Percentiles rank a stretch among this genome's conserved stretches.
Conservation (phyloP, 2,113 vertebrate species). For the Edolisoma coerulescens region DNA sequence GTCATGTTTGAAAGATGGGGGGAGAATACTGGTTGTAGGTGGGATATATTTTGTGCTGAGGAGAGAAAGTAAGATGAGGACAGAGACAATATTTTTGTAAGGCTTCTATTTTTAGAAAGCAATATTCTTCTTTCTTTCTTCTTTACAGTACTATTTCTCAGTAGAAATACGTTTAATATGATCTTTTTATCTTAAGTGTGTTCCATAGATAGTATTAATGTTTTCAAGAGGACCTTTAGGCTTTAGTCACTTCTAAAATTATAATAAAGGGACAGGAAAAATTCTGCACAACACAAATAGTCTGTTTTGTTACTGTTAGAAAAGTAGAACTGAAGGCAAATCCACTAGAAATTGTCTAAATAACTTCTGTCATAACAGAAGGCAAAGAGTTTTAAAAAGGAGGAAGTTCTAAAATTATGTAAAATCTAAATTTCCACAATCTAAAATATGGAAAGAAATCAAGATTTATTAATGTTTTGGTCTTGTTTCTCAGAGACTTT, state of each 20-base stretch:
- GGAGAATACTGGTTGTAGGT: neutral
- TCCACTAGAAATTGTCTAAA: neutral
- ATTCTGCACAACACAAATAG: neutral
- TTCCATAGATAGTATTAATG: neutral
- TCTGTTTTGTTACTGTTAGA: neutral
- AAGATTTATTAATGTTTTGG: neutral
- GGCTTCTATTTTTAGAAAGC: neutral
- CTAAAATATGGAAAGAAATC: neutral
- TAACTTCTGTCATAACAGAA: neutral
- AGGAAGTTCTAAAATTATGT: neutral
- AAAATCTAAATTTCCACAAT: neutral
- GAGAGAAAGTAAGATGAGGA: neutral
- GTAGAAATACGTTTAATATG: neutral
- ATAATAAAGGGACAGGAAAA: neutral
- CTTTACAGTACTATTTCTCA: neutral
- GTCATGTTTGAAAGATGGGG: neutral
- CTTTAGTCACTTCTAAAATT: neutral
- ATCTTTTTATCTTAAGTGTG: neutral
- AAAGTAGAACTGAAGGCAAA: neutral
- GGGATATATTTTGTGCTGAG: neutral
- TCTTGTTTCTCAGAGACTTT: neutral
- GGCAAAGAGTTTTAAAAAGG: neutral
- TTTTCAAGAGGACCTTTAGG: neutral
- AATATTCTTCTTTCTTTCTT: neutral
- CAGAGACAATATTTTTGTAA: neutral